Evolutionary conservation across 2,888 invertebrate genomes (phyloP).

Genomic region (Drosophila peninsularis): DNA sequence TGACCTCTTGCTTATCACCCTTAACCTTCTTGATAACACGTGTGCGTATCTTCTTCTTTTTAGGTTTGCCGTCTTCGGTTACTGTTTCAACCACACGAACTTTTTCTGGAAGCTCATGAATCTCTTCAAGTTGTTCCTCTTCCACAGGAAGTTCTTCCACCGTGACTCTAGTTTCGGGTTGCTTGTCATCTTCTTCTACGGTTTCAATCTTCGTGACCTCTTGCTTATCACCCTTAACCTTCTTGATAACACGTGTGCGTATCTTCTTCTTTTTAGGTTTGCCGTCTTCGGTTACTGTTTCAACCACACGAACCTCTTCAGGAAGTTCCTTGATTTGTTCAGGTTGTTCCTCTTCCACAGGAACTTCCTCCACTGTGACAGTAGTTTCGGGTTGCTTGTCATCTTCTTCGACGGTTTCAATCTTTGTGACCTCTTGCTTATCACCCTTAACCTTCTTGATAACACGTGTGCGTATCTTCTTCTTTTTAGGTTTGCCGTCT

Average conservation of each 20-base stretch:
- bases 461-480: constrained; percentile 4
- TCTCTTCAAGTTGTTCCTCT: background rate
- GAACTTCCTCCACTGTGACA: constrained; percentile 6
- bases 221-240: constrained; percentile 9
- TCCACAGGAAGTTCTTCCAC: background rate
- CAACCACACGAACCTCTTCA: background rate
- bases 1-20: constrained; percentile 9
- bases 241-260: constrained; percentile 6
- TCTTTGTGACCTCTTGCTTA: constrained; percentile 10
- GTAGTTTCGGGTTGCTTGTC: constrained; percentile 8
- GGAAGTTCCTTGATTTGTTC: background rate
- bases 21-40: constrained; percentile 9
- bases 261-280: constrained; percentile 7
- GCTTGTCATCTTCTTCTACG: constrained; percentile 5
- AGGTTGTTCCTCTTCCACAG: background rate
- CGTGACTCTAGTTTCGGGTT: constrained; percentile 1
- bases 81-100: constrained; percentile 1
- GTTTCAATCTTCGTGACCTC: constrained; percentile 10
- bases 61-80: background rate
- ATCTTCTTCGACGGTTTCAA: constrained; percentile 11
- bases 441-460: constrained; percentile 7
- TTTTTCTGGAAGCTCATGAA: background rate
- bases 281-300: background rate
- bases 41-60: constrained; percentile 9
- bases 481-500: constrained; percentile 5